Percentiles rank a stretch among this genome's conserved stretches.
Evolutionary conservation across 2,888 invertebrate genomes (phyloP).

Genomic region (Sepioteuthis lessoniana): DNA sequence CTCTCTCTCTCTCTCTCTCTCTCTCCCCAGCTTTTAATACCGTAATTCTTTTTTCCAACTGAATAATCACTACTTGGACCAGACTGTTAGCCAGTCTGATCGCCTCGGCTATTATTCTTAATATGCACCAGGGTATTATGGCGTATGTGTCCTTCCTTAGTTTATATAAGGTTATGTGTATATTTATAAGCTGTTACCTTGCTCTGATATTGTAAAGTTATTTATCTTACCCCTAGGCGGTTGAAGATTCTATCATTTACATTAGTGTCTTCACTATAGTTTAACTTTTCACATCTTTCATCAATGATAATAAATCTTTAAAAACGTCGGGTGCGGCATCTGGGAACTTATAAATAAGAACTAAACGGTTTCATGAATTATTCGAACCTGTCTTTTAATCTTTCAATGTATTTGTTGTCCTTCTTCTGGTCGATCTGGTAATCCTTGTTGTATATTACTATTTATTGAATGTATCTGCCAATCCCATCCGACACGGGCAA

Average conservation of each 20-base stretch:
- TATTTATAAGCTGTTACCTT: not conserved
- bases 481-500: too few species aligned
- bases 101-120: not conserved
- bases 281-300: not conserved
- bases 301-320: not conserved
- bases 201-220: not conserved
- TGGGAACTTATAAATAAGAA: not conserved
- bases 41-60: not conserved
- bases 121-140: not conserved
- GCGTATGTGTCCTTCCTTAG: too few species aligned
- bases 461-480: too few species aligned
- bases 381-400: too few species aligned
- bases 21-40: not conserved
- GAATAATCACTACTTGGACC: not conserved
- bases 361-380: not conserved
- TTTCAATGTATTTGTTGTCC: too few species aligned
- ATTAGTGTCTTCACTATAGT: not conserved
- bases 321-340: not conserved
- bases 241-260: not conserved
- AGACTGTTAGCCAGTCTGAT: not conserved
- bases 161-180: too few species aligned
- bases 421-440: too few species aligned
- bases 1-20: not conserved
- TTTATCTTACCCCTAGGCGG: not conserved
- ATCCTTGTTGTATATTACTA: too few species aligned